These are phyloP conservation scores for Nasonovia ribisnigri DNA, from an alignment of 2,888 invertebrate genomes.

Conservation along the genomic window DNA sequence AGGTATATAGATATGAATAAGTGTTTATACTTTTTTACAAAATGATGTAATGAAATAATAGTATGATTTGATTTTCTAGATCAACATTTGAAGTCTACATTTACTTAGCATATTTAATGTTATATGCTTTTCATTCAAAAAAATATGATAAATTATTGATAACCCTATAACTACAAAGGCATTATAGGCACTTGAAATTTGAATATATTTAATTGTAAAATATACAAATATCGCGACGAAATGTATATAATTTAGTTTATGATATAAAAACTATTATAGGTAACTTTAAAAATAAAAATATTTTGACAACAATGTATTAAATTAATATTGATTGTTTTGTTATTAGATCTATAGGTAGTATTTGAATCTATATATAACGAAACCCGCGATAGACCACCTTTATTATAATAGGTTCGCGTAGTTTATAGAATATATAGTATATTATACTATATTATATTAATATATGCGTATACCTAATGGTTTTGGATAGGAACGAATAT, in stretches of 20 bases:
- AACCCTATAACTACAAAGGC: background rate
- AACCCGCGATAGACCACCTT: background rate
- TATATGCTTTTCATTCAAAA: background rate
- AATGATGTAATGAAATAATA: background rate
- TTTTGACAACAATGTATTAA: background rate
- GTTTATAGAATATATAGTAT: background rate
- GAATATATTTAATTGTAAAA: background rate
- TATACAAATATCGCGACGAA: background rate
- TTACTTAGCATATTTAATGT: background rate
- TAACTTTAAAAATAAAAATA: background rate
- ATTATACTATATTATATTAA: background rate
- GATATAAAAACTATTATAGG: too few relatives aligned
- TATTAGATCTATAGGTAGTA: background rate
- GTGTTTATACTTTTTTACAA: background rate
- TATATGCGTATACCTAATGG: too few relatives aligned
- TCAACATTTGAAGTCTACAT: background rate
- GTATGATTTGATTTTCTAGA: background rate
- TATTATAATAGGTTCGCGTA: background rate
- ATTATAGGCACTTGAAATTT: background rate
- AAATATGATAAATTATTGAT: background rate
- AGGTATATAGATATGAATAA: background rate
- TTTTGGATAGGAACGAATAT: background rate
- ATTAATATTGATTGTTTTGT: background rate
- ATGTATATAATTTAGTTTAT: too few relatives aligned
- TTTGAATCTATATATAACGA: background rate